Base-by-base conservation (phyloP, 92 coral and sea anemone species). In the Palythoa heliodiscus region DNA sequence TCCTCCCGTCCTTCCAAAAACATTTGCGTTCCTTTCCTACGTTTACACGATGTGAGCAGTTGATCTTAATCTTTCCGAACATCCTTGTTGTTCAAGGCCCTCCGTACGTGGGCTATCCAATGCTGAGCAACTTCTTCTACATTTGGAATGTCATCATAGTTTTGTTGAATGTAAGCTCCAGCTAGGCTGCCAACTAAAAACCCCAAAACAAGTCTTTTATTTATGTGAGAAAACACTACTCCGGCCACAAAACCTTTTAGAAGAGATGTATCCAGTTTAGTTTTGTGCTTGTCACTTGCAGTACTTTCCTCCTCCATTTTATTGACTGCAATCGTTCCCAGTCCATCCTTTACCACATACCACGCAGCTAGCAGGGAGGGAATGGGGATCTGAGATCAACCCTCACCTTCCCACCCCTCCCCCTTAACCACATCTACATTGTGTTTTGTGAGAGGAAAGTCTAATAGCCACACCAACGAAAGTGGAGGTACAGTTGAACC, bases 81-180 rank as follows among this genome's bases (percentile, higher is more conserved):
- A 53, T 69, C 83, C 47, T 72, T 90, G 66, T 89, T 91, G 77
- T 91, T 87, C 86, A 92, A 82, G 11, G 99, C 87, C 16, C 92
- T 92, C 75, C 92, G 91, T 29, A 93, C 20, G 17, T 82, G 82
- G 6, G 89, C 92, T 19, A 87, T 52, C 95, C 95, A 90, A 23
- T 89, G 87, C 43, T 86, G 88, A 50, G 93, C 88, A 63, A 89
- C 94, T 75, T 88, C 87, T 70, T 89, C 92, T 2, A 97, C 97
- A 48, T 94, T 91, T 54, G 98, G 99, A 12, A 97, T 88, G 68
- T 91, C 96, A 16, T 76, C 73, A 71, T 92, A 97, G 76, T 97
- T 97, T 70, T 97, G 99, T 83, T 97, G 99, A 48, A 97, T 88
- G 73, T 97, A 97, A 12, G 93, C 91, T 68, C 99, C 99, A 70